Conservation (phyloP, 23 tunicate genomes). For the Trididemnum miniatum region DNA sequence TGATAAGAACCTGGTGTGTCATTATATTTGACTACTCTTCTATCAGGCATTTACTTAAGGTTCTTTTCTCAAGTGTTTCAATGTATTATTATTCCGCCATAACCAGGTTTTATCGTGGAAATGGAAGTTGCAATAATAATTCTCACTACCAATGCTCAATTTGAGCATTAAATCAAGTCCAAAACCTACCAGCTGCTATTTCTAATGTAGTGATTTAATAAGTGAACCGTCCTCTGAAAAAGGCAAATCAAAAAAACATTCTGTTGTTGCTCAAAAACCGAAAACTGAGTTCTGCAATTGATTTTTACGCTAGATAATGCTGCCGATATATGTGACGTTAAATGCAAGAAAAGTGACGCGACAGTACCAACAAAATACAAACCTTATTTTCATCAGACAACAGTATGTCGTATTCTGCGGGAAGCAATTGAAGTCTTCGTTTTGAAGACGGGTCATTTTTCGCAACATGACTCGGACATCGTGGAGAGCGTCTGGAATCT, state of each 20-base stretch:
- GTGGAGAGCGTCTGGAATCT: conserved; percentile 39
- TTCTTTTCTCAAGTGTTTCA: too few species aligned
- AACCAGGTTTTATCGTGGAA: too few species aligned
- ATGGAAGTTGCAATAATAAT: too few species aligned
- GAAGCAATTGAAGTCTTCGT: conserved; percentile 13
- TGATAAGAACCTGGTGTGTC: too few species aligned
- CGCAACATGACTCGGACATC: not conserved
- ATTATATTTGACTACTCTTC: too few species aligned
- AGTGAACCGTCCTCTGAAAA: not conserved
- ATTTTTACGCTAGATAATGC: not conserved
- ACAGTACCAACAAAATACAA: not conserved
- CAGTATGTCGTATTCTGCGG: conserved; percentile 46
- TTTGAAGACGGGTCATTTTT: conserved; percentile 14
- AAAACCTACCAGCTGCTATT: too few species aligned
- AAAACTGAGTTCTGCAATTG: not conserved
- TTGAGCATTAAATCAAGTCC: too few species aligned
- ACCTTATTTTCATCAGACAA: conserved; percentile 60
- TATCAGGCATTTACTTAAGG: too few species aligned
- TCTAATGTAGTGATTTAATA: not conserved
- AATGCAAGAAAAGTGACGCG: not conserved
- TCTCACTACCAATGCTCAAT: too few species aligned
- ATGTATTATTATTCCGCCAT: too few species aligned
- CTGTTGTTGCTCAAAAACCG: too few species aligned
- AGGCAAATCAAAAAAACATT: too few species aligned
- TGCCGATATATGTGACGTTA: not conserved